Conservation (phyloP, 2,888 invertebrate species). For the Nemotelus pantherinus region DNA sequence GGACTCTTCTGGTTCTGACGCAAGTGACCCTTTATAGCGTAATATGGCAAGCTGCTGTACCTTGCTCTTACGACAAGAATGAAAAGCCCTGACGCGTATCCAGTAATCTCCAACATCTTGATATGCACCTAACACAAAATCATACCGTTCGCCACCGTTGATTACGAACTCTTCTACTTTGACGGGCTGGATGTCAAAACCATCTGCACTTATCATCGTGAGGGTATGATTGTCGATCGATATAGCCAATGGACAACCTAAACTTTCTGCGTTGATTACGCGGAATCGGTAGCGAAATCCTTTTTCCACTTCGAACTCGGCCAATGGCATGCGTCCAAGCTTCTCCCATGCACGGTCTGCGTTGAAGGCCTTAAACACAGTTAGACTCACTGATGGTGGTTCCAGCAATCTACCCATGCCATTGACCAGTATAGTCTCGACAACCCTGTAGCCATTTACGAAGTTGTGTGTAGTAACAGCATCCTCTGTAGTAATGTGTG, state of each 20-base stretch:
- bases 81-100: conserved; percentile 8
- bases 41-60: conserved; percentile 18
- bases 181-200: conserved; percentile 74
- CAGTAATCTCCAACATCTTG: conserved; percentile 54
- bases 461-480: background rate
- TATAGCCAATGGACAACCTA: conserved; percentile 82
- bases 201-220: conserved; percentile 77
- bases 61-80: background rate
- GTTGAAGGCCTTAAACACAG: background rate
- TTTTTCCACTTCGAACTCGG: conserved; percentile 10
- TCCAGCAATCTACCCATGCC: conserved; percentile 2
- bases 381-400: background rate
- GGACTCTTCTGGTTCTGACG: conserved; percentile 51
- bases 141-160: conserved; percentile 84
- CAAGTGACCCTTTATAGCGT: conserved; percentile 11
- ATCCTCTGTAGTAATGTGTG: conserved; percentile 69
- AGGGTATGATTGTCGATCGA: conserved; percentile 81
- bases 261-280: conserved; percentile 76
- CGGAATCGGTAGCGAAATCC: conserved; percentile 73
- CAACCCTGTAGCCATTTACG: background rate
- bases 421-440: conserved; percentile 1
- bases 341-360: background rate
- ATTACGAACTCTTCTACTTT: conserved; percentile 72
- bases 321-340: conserved; percentile 5
- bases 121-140: conserved; percentile 77